Conservation (phyloP, 2,797 vertebrate species). For the Spea hammondii region DNA sequence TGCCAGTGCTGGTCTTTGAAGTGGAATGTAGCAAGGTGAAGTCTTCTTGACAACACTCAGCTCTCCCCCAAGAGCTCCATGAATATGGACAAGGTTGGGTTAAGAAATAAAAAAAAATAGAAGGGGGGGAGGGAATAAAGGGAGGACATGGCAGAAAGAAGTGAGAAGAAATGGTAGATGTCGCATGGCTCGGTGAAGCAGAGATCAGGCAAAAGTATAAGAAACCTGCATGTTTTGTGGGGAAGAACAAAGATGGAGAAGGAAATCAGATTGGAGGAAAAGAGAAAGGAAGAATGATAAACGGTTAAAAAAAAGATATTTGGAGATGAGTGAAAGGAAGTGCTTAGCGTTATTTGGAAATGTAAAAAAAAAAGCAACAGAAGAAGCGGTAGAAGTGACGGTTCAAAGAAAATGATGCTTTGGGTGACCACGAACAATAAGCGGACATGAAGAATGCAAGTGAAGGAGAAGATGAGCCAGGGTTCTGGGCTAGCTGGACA, state of each 20-base stretch:
- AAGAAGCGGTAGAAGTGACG: not conserved
- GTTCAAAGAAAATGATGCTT: not conserved
- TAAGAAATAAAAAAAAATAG: not conserved
- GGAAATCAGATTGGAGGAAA: not conserved
- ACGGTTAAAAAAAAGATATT: too few relatives aligned
- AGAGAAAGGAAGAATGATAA: not conserved
- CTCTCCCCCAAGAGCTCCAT: not conserved
- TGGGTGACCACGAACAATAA: not conserved
- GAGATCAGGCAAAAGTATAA: not conserved
- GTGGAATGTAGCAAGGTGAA: slow-evolving; percentile 25
- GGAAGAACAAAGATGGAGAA: not conserved
- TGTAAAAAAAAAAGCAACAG: not conserved
- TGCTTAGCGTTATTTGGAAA: not conserved
- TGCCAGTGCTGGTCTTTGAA: slow-evolving; percentile 22
- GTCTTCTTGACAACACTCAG: slow-evolving; percentile 37
- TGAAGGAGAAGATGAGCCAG: not conserved
- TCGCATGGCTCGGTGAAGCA: not conserved
- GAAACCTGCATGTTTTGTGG: not conserved
- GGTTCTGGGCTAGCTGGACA: not conserved
- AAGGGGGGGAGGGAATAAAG: not conserved
- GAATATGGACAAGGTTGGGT: not conserved
- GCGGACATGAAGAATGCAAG: not conserved
- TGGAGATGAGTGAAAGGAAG: not conserved
- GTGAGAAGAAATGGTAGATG: not conserved
- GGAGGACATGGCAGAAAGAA: not conserved